Evolutionary conservation across 2,797 vertebrate genomes (phyloP).

Genomic region (Sebastes taczanowskii): DNA sequence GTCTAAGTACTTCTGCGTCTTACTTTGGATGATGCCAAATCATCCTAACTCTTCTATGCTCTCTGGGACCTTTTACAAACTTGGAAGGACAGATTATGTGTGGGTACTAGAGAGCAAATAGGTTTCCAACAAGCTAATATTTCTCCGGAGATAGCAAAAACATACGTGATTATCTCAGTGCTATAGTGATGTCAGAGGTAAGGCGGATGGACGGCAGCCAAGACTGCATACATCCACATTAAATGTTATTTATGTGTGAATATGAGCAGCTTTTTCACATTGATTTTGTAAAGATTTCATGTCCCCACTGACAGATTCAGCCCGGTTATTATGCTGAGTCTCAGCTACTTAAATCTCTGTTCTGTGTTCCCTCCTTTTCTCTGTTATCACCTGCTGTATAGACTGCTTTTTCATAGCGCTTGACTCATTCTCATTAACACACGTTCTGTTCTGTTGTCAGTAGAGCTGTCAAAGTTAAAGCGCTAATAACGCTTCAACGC

Average conservation of each 20-base stretch:
- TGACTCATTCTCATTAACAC: neutral
- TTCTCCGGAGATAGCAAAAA: constrained; percentile 32
- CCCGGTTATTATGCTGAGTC: neutral
- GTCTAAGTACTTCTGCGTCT: constrained; percentile 47
- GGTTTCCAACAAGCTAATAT: constrained; percentile 35
- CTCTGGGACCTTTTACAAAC: constrained; percentile 49
- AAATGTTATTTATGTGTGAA: neutral
- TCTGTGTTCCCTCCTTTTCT: neutral
- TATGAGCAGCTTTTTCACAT: neutral
- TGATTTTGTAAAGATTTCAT: neutral
- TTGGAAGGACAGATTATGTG: constrained; percentile 43
- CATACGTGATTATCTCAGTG: constrained; percentile 35
- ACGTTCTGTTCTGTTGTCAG: neutral
- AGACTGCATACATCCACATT: neutral
- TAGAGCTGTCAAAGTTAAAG: too few species aligned
- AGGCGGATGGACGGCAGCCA: neutral
- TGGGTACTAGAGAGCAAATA: constrained; percentile 43
- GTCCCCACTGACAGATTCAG: neutral
- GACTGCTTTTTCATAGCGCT: neutral
- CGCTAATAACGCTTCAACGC: too few species aligned
- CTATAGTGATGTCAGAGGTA: constrained; percentile 24
- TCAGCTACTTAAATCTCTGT: neutral
- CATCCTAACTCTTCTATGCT: constrained; percentile 10
- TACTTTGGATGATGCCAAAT: constrained; percentile 44
- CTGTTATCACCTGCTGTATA: neutral